Base-by-base conservation (phyloP, 53 echinoderm and acorn worm species). In the Crossaster papposus region DNA sequence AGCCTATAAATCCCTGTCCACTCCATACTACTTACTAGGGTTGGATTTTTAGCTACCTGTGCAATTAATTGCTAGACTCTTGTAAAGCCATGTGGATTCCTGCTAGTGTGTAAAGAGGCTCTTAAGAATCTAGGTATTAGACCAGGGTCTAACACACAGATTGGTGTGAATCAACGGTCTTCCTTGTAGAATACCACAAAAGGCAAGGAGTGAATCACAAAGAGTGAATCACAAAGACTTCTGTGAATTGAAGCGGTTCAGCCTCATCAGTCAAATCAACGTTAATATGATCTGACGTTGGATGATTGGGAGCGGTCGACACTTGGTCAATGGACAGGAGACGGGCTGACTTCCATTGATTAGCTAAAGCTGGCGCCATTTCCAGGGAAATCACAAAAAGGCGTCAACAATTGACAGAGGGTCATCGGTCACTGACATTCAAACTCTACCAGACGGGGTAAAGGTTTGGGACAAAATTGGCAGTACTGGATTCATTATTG, bases 401-500 rank as follows among this genome's bases (percentile, higher is more conserved):
- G 44, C 65, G 36, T 65, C 54, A 31, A 73, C 29, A 51, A 51
- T 31, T 83, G 50, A 14, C 17, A 51, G 71, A 62, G 37, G 70
- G 85, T 85, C 82, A 70, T 29, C n/a, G 70, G 85, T 85, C 82
- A 70, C 50, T 15, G 17, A 68, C 4, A 50, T 64, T 82, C 70
- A 70, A 23, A n/a, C 18, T 62, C 17, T 29, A 7, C 17, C 7
- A 11, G 22, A 5, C 44, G 12, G 2, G 58, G 15, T 58, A 8
- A 14, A 58, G 58, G 3, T 2, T 2, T 20, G 22, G 58, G 58
- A 58, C 2, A 58, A 17, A 58, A 58, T 58, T 58, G 58, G 0
- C 7, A 4, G 58, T 14, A 11, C 58, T 20, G 15, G 58, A 58
- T 58, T 20, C 22, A 18, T 15, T 20, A 18, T 15, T 58, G 58